Percentiles rank a stretch among this genome's conserved stretches.
phyloP scores from a whole-genome alignment of 1,140 invertebrate genomes.

The Arctopsyche grandis region DNA sequence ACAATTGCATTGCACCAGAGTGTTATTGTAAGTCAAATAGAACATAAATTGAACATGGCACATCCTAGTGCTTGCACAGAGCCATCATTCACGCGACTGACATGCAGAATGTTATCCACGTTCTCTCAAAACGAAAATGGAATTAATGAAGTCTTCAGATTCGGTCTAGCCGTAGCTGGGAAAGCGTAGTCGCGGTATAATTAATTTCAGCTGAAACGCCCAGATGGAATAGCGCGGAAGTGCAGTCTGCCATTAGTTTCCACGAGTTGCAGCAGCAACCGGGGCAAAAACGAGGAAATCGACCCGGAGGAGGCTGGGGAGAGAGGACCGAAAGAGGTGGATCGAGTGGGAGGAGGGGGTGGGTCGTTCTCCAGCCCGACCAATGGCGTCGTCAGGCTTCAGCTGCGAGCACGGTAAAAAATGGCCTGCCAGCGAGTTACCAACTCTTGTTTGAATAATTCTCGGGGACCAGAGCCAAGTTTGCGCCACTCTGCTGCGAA shows the following conservation, averaged over 20 bases:
- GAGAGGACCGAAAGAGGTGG: background rate
- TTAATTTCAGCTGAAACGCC: conserved; percentile 30
- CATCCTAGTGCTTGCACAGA: too few relatives aligned
- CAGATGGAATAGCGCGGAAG: conserved; percentile 34
- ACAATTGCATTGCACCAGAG: too few relatives aligned
- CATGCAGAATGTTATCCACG: background rate
- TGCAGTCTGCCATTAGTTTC: conserved; percentile 35
- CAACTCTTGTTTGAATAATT: conserved; percentile 41
- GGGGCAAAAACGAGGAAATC: background rate
- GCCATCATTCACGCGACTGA: too few relatives aligned
- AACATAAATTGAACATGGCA: too few relatives aligned
- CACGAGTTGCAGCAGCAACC: conserved; percentile 12
- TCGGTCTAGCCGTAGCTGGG: background rate
- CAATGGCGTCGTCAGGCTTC: conserved; percentile 14
- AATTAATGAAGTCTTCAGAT: conserved; percentile 8
- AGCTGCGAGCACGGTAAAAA: conserved; percentile 22
- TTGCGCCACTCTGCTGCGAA: conserved; percentile 28
- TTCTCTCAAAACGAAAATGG: background rate
- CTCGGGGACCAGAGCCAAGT: conserved; percentile 11
- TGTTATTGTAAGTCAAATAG: too few relatives aligned
- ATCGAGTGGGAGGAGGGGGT: background rate
- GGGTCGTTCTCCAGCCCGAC: background rate
- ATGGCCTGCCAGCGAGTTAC: background rate
- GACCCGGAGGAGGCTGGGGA: background rate
- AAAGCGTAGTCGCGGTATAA: conserved; percentile 10